Base-by-base conservation (phyloP, 2,113 vertebrate genomes). In the Mionectes macconnelli region DNA sequence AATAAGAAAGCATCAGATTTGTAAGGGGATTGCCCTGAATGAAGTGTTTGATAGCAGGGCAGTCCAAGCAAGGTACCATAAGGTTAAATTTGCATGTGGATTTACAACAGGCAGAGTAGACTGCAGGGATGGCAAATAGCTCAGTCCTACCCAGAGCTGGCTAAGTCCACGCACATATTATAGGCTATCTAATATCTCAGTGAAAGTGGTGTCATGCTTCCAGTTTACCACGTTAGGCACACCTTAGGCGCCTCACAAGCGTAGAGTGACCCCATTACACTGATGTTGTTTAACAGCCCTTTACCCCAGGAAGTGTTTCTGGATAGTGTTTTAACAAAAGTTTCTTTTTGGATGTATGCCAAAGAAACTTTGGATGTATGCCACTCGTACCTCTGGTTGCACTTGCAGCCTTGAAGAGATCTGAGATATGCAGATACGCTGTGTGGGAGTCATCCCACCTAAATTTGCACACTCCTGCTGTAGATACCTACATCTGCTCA, bases 401-500 rank as follows among this genome's bases (percentile, higher is more conserved):
- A 83, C 68, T 86, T 67, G 59, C 70, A 80, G 93, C 68, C 82
- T 70, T 63, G 39, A 77, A 88, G 55, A 94, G 28, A 90, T 91
- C 72, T 69, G 50, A 93, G 63, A 76, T 82, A 79, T 16, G 69
- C 13, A 86, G 84, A 74, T 3, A 1, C 6, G 12, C 30, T 84
- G 9, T 3, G 80, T 92, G 52, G 80, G 93, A 95, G 56, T 84
- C 84, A 87, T 75, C 56, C 73, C 86, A 56, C 76, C 52, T 81
- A 95, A 93, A 94, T 68, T 25, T 93, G 56, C 64, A 74, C 42
- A 47, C 42, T 63, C 86, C 11, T 47, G 20, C 70, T 63, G 56
- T 42, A 87, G 80, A 81, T 88, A 66, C 55, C 52, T 92, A 81
- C 80, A 89, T 90, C 83, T 95, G 89, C 73, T 94, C 47, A 78